Conservation (phyloP, 2,888 invertebrate genomes). For the Eledona agricola region DNA sequence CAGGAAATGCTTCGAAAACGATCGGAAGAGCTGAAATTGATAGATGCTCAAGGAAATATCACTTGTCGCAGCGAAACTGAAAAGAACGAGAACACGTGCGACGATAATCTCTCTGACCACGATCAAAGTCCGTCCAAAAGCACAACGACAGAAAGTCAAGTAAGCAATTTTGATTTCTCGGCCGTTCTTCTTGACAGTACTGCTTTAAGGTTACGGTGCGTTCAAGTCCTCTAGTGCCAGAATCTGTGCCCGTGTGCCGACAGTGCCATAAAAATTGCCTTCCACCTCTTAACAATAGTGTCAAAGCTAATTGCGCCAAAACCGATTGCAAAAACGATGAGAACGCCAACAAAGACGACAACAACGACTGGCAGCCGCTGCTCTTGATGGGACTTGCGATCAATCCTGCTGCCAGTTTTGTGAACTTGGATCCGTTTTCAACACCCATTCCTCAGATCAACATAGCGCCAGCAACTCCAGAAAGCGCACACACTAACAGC, state of each 20-base stretch:
- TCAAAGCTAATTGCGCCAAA: conserved; percentile 28
- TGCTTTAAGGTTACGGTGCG: conserved; percentile 75
- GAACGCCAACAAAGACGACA: conserved; percentile 50
- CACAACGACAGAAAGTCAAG: conserved; percentile 82
- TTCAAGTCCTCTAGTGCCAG: conserved; percentile 77
- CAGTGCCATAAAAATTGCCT: conserved; percentile 83
- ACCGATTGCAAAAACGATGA: conserved; percentile 37
- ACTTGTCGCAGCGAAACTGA: conserved; percentile 40
- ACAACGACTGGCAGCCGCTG: conserved; percentile 72
- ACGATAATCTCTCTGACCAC: conserved; percentile 65
- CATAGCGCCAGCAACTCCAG: conserved; percentile 51
- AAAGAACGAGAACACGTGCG: conserved; percentile 59
- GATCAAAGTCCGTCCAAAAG: conserved; percentile 77
- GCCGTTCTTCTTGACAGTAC: background rate
- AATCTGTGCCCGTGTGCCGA: conserved; percentile 77
- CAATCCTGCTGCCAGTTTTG: conserved; percentile 69
- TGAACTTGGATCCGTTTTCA: conserved; percentile 67
- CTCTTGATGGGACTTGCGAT: conserved; percentile 75
- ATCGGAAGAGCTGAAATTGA: conserved; percentile 73
- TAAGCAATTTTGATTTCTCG: conserved; percentile 56
- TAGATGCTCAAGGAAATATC: conserved; percentile 61
- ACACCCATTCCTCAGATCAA: conserved; percentile 49
- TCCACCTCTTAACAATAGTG: conserved; percentile 53
- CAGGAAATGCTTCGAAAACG: conserved; percentile 76
- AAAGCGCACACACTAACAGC: conserved; percentile 40